A percentile compares a stretch with the other conserved stretches of the same genome.
Conservation (phyloP, 2,113 vertebrate species). For the Hucho hucho region DNA sequence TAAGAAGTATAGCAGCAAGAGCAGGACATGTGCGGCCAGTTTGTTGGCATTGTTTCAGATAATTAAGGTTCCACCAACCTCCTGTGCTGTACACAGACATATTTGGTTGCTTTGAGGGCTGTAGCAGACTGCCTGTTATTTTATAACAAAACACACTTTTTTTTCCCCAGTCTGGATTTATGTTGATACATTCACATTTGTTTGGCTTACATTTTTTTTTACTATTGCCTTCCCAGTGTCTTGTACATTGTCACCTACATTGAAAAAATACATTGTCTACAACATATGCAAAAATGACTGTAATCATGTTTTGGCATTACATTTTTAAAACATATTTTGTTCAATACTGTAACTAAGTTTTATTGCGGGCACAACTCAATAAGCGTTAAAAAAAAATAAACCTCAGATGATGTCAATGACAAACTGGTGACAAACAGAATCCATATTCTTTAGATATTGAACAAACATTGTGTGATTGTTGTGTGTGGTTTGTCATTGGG, state of each 20-base stretch:
- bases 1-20: neutral
- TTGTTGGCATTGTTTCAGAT: neutral
- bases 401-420: neutral
- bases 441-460: neutral
- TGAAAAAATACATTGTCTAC: no score
- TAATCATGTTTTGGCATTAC: no score
- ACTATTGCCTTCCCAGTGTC: neutral
- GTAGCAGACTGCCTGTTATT: neutral
- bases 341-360: no score
- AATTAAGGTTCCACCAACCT: no score
- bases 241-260: neutral
- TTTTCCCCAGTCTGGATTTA: neutral
- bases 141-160: neutral
- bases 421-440: neutral
- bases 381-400: no score
- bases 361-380: no score
- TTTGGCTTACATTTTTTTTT: no score
- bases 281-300: no score
- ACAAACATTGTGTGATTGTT: neutral
- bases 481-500: neutral
- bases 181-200: neutral
- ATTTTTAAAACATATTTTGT: no score
- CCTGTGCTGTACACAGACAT: neutral
- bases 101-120: constrained; percentile 12
- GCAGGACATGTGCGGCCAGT: neutral